phyloP scores from a whole-genome alignment of 1,140 invertebrate species.

The Megalonaias nervosa region DNA sequence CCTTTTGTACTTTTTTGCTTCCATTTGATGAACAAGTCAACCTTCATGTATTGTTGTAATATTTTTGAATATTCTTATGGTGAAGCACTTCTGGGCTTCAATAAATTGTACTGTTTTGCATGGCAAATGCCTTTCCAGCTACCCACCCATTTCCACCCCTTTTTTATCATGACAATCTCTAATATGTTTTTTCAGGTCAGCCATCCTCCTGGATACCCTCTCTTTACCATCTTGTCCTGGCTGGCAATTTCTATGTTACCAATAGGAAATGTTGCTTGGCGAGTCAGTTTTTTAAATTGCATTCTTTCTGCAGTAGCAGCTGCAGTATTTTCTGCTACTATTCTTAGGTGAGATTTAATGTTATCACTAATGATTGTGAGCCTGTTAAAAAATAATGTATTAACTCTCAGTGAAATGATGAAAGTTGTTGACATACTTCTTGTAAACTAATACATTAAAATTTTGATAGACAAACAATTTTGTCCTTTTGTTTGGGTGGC shows the following conservation, averaged over 20 bases:
- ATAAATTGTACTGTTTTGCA: not conserved
- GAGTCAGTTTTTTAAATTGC: conserved; percentile 60
- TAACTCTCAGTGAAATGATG: too few relatives aligned
- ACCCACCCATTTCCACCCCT: not conserved
- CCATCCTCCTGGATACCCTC: conserved; percentile 68
- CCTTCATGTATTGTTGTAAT: not conserved
- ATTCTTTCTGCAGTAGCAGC: conserved; percentile 45
- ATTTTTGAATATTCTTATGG: not conserved
- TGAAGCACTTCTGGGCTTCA: not conserved
- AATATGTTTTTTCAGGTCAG: conserved; percentile 55
- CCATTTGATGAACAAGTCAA: not conserved
- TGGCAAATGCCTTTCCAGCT: not conserved
- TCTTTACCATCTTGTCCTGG: conserved; percentile 63
- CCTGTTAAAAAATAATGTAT: too few relatives aligned
- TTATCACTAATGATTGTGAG: not conserved
- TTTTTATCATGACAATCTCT: not conserved
- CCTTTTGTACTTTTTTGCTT: not conserved
- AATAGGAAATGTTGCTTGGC: conserved; percentile 57
- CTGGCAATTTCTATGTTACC: conserved; percentile 50
- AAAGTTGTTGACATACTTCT: too few relatives aligned
- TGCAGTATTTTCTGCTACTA: conserved; percentile 42
- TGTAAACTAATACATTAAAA: too few relatives aligned
- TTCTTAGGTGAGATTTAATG: conserved; percentile 48
- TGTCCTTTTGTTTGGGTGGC: too few relatives aligned
- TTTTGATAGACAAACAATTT: too few relatives aligned